These are phyloP conservation scores for Hipposideros larvatus DNA, from an alignment of 2,797 vertebrate species.

Conservation along the genomic window DNA sequence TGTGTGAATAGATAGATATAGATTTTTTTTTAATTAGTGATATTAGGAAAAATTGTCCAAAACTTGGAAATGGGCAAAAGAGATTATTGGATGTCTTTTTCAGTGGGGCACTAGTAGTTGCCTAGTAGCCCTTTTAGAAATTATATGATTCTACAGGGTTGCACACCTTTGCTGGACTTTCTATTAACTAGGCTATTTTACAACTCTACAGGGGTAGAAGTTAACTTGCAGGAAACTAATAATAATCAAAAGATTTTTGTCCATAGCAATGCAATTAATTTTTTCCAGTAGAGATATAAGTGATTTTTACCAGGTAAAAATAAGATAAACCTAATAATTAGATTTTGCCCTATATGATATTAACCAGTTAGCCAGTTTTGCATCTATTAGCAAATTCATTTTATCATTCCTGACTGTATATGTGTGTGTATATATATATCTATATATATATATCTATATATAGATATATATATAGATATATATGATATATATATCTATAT, in stretches of 20 bases:
- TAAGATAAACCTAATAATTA: neutral
- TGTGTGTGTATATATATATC: neutral
- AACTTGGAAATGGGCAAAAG: neutral
- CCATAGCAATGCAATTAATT: neutral
- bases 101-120: neutral
- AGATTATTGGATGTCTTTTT: constrained; percentile 6
- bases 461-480: too few relatives aligned
- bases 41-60: neutral
- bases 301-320: neutral
- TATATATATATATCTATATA: too few relatives aligned
- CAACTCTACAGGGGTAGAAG: neutral
- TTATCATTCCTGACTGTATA: neutral
- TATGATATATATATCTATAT: too few relatives aligned
- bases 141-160: neutral
- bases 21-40: neutral
- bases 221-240: neutral
- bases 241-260: neutral
- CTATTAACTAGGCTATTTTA: neutral
- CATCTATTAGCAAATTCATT: neutral
- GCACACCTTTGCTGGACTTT: neutral
- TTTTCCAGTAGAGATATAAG: neutral
- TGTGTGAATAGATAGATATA: neutral
- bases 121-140: neutral
- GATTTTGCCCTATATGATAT: neutral
- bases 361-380: neutral